Percentiles rank a stretch among this genome's conserved stretches.
These are phyloP conservation scores for Ylistrum balloti DNA, from an alignment of 1,140 invertebrate species.

Conservation along the genomic window DNA sequence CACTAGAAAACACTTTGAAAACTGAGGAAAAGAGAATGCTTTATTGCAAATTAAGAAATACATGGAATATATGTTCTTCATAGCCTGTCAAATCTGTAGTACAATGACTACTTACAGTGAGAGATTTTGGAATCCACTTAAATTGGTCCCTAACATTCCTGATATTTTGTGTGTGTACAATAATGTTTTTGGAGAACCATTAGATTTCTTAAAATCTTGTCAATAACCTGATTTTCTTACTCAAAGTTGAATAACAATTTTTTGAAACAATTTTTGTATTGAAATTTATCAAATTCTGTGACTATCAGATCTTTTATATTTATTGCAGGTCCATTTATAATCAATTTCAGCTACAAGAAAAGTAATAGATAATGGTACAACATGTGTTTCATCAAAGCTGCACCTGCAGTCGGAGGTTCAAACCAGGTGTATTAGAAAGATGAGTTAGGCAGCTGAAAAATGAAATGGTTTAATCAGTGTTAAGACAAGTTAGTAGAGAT, in stretches of 20 bases:
- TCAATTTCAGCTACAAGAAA: background rate
- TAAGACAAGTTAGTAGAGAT: background rate
- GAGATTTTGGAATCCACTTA: background rate
- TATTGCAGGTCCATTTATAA: no score
- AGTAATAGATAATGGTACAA: background rate
- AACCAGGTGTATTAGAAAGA: background rate
- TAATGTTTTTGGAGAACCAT: background rate
- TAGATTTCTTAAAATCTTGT: background rate
- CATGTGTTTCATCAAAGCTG: background rate
- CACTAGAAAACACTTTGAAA: no score
- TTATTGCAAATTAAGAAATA: no score
- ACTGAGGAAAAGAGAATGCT: no score
- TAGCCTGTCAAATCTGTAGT: no score
- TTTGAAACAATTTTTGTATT: background rate
- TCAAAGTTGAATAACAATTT: no score
- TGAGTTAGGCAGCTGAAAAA: no score
- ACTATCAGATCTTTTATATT: no score
- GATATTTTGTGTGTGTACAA: background rate
- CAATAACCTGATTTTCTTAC: background rate
- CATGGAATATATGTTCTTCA: no score
- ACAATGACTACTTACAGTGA: no score
- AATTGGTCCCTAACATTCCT: background rate
- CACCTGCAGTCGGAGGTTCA: background rate
- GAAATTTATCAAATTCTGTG: no score
- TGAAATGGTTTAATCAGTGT: background rate